Percentiles rank a stretch among this genome's conserved stretches.
Evolutionary conservation across 2,113 vertebrate genomes (phyloP).

Genomic region (Megaceryle maxima): DNA sequence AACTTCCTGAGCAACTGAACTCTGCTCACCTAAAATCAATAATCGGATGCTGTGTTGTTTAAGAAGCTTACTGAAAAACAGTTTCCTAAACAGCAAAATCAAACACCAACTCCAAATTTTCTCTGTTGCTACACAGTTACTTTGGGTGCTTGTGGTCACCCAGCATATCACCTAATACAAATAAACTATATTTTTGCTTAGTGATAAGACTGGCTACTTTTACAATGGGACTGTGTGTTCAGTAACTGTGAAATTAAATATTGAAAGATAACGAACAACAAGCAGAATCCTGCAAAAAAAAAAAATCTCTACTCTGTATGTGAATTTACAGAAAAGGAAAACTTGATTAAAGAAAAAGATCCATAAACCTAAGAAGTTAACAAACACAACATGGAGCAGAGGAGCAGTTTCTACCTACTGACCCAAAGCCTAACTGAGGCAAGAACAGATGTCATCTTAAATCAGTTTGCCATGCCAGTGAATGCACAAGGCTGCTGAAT

Average conservation of each 20-base stretch:
- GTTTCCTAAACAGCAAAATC: not conserved
- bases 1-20: not conserved
- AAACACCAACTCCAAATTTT: not conserved
- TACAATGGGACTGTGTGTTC: not conserved
- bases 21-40: conserved; percentile 9
- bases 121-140: not conserved
- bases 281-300: not conserved
- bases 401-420: not conserved
- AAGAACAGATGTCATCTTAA: conserved; percentile 1
- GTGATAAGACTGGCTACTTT: not conserved
- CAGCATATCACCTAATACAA: not conserved
- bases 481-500: not conserved
- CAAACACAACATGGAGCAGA: not conserved
- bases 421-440: not conserved
- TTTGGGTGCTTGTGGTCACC: not conserved
- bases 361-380: not conserved
- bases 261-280: fast-evolving
- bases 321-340: not conserved
- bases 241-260: not conserved
- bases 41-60: not conserved
- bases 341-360: not conserved
- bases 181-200: not conserved
- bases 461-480: not conserved
- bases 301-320: not conserved
- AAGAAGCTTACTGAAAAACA: not conserved